These are phyloP conservation scores for Paramisgurnus dabryanus DNA, from an alignment of 2,113 vertebrate genomes.

Conservation along the genomic window DNA sequence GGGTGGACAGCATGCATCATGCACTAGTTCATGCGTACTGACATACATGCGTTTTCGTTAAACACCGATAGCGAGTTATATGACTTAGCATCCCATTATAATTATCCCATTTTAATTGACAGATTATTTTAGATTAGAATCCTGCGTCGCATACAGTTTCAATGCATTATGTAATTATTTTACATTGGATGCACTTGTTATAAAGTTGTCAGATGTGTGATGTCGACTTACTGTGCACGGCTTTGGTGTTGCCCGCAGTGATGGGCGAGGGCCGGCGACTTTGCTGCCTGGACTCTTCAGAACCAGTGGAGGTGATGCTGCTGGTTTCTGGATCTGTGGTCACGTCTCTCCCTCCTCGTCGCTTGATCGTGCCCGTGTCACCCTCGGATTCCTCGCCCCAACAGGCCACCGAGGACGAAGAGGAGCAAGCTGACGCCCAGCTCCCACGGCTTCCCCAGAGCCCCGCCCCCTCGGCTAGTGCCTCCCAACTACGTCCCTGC, in stretches of 20 bases:
- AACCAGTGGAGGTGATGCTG: conserved; percentile 81
- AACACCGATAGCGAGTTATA: conserved; percentile 14
- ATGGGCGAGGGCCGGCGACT: conserved; percentile 80
- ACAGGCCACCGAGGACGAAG: conserved; percentile 89
- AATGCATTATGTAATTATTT: no score
- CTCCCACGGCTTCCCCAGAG: conserved; percentile 86
- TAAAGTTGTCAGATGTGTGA: no score
- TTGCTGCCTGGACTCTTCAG: conserved; percentile 86
- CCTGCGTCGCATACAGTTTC: no score
- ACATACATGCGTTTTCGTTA: no score
- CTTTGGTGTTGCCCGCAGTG: conserved; percentile 82
- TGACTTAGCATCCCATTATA: no score
- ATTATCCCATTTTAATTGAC: not conserved
- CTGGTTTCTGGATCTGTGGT: conserved; percentile 86
- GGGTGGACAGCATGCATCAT: conserved; percentile 1
- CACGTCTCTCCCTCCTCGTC: conserved; percentile 94
- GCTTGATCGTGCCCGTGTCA: conserved; percentile 96
- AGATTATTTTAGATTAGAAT: no score
- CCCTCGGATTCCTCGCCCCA: conserved; percentile 98
- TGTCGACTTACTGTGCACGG: conserved; percentile 76
- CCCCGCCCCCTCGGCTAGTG: conserved; percentile 78
- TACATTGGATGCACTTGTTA: no score
- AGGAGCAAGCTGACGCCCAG: conserved; percentile 85
- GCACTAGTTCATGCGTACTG: conserved; percentile 17
- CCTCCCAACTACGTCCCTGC: conserved; percentile 96